A percentile compares a stretch with the other conserved stretches of the same genome.
Conservation (phyloP, 2,888 invertebrate species). For the Augochlorella aurata region DNA sequence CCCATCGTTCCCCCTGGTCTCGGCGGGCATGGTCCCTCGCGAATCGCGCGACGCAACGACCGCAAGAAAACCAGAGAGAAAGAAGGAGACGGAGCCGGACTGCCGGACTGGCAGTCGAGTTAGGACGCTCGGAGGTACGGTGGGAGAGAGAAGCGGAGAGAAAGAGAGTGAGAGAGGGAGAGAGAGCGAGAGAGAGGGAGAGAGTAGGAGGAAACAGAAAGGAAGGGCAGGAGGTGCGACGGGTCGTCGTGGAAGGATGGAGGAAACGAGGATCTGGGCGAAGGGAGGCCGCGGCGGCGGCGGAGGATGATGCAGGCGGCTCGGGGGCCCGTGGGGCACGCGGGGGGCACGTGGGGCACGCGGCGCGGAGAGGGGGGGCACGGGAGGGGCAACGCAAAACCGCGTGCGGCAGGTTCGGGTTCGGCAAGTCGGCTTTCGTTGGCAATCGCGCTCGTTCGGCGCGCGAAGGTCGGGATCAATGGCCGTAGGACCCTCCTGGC, state of each 20-base stretch:
- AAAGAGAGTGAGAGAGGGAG: background rate
- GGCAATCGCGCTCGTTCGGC: slow-evolving; percentile 81
- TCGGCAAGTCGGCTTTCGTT: slow-evolving; percentile 80
- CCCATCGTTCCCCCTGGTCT: background rate
- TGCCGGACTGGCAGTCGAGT: slow-evolving; percentile 4
- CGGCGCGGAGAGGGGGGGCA: background rate
- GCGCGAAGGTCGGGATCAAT: slow-evolving; percentile 82
- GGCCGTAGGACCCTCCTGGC: slow-evolving; percentile 80
- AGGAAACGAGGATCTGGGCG: slow-evolving; percentile 59
- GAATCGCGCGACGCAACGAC: slow-evolving; percentile 61
- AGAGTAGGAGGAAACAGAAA: slow-evolving; percentile 57
- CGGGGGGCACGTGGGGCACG: background rate
- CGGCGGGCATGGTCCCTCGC: slow-evolving; percentile 61
- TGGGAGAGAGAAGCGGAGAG: background rate
- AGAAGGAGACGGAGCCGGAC: slow-evolving; percentile 2
- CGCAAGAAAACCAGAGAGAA: slow-evolving; percentile 5
- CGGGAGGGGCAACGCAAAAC: slow-evolving; percentile 57
- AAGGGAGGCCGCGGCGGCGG: slow-evolving; percentile 36
- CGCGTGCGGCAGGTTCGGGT: slow-evolving; percentile 79
- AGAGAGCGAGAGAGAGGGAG: slow-evolving; percentile 38
- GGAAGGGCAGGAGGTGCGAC: slow-evolving; percentile 61
- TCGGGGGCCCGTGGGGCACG: background rate
- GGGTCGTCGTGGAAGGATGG: slow-evolving; percentile 58
- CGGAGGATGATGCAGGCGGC: slow-evolving; percentile 10
- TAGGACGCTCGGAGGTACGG: background rate